Conservation (phyloP, 2,888 invertebrate species). For the Euphydryas editha region DNA sequence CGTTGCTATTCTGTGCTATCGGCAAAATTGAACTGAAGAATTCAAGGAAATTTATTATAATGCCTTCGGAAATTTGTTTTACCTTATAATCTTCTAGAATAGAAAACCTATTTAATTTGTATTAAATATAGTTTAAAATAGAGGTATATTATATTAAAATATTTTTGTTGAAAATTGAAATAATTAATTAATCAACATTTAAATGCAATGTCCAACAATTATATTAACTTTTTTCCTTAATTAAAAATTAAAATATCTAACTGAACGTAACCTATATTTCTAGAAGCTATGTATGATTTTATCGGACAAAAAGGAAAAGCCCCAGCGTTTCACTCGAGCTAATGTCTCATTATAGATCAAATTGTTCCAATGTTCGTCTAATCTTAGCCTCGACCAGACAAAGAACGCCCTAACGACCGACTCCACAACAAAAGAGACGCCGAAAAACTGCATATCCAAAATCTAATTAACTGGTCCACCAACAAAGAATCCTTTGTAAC, state of each 20-base stretch:
- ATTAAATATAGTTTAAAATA: background rate
- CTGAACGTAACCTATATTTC: background rate
- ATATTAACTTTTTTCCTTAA: background rate
- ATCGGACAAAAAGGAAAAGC: background rate
- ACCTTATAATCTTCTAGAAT: background rate
- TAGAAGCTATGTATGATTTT: background rate
- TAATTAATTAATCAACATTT: background rate
- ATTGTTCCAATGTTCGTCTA: slow-evolving; percentile 8
- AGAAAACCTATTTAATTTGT: background rate
- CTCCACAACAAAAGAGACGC: slow-evolving; percentile 35
- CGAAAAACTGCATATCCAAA: slow-evolving; percentile 51
- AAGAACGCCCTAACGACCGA: slow-evolving; percentile 19
- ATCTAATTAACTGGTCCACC: slow-evolving; percentile 57
- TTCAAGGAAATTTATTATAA: slow-evolving; percentile 14
- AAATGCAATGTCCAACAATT: too few relatives aligned
- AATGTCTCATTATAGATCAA: slow-evolving; percentile 10
- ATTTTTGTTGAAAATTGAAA: background rate
- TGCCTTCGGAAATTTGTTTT: background rate
- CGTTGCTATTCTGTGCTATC: slow-evolving; percentile 32
- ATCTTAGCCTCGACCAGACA: slow-evolving; percentile 14
- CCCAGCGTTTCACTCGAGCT: background rate
- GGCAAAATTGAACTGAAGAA: slow-evolving; percentile 19
- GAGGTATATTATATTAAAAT: background rate
- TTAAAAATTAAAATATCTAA: background rate
- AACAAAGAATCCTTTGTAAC: slow-evolving; percentile 80